Evolutionary conservation across 2,888 invertebrate genomes (phyloP), one percentile per base, ranked within the genome.

Genomic region (Acholoe squamosa): DNA sequence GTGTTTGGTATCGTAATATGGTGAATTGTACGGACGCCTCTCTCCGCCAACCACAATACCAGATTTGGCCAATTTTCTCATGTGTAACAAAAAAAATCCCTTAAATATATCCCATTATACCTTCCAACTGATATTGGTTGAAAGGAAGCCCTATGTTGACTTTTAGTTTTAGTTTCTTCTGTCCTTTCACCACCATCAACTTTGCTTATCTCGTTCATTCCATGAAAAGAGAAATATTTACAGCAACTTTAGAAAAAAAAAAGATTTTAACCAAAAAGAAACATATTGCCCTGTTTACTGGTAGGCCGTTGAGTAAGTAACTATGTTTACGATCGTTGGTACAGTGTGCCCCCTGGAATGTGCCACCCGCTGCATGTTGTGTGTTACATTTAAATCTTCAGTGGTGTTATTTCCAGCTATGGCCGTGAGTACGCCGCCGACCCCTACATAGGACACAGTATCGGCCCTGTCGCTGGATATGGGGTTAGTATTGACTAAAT

Each of bases 391-490:
- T 54, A 76, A 89, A 76, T 25, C 77, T 76, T 25, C 77, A 51
- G 89, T 77, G 89, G 89, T 89, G 90, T 92, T 56, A 61, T 92
- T 90, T 92, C 91, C 84, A 92, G 91, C 71, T 98, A 98, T 96
- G 98, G 98, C 94, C 97, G 98, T 96, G 98, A 98, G 91, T 94
- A 94, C 95, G 90, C 92, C 28, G 93, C 94, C 94, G 99, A 99
- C 96, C 98, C 98, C 91, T 99, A 98, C 96, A 97, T 99, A 95
- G 98, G 96, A 93, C 99, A 99, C 96, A 98, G 98, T 94, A 98
- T 99, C 96, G 99, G 99, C 95, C 99, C 99, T 94, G 98, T 99
- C 95, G 98, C 99, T 94, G 98, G 99, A 95, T 99, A 99, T 96
- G 99, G 98, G 97, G 99, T 99, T 97, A 97, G 89, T 84, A 90